Percentiles rank a stretch among this genome's conserved stretches.
Evolutionary conservation across 2,888 invertebrate species (phyloP).

Genomic region (Onthophagus sagittarius): DNA sequence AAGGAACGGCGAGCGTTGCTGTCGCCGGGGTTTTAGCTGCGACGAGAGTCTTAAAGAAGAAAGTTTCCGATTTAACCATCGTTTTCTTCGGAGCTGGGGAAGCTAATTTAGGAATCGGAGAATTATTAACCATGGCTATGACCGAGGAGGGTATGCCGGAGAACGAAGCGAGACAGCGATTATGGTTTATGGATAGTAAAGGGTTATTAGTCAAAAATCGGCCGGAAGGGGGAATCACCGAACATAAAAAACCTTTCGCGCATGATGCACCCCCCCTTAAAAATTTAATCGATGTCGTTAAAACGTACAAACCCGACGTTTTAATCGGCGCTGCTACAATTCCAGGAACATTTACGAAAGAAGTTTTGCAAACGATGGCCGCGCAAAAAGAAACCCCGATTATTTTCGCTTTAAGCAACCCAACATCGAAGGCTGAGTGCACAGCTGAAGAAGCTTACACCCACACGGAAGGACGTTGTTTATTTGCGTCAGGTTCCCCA

Average conservation of each 20-base stretch:
- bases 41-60: conserved; percentile 75
- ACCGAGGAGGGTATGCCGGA: conserved; percentile 71
- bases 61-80: conserved; percentile 78
- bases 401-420: conserved; percentile 97
- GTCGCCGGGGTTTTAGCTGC: conserved; percentile 91
- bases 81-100: conserved; percentile 98
- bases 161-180: conserved; percentile 71
- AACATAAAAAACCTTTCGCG: conserved; percentile 81
- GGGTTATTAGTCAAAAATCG: conserved; percentile 89
- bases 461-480: conserved; percentile 64
- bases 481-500: conserved; percentile 97
- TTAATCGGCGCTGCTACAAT: conserved; percentile 94
- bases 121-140: conserved; percentile 91
- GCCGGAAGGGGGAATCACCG: conserved; percentile 74
- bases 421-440: conserved; percentile 97
- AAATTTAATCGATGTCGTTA: conserved; percentile 77
- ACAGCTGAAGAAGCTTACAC: conserved; percentile 97
- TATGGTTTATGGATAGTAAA: conserved; percentile 96
- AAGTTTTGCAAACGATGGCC: conserved; percentile 85
- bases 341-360: conserved; percentile 87
- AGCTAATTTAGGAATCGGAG: conserved; percentile 74
- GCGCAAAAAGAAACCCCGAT: conserved; percentile 79
- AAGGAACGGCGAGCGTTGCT: conserved; percentile 95
- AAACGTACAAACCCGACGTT: conserved; percentile 77
- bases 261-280: conserved; percentile 72